Percentiles rank a stretch among this genome's conserved stretches.
Evolutionary conservation across 1,140 invertebrate species (phyloP).

Genomic region (Sitobion miscanthi): DNA sequence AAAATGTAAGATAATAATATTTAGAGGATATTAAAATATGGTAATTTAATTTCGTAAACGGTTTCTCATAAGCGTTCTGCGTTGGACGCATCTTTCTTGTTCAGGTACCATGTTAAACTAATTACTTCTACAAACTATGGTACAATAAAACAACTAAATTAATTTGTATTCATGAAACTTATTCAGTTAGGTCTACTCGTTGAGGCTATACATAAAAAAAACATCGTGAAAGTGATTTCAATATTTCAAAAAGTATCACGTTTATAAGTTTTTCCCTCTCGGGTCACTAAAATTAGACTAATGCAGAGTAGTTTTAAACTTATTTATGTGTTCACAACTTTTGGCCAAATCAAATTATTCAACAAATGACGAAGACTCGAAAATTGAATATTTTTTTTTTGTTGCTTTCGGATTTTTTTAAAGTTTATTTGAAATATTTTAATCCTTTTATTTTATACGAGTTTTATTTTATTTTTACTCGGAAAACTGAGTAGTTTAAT

Average conservation of each 20-base stretch:
- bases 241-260: slow-evolving; percentile 16
- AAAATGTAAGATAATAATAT: neutral
- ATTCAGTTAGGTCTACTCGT: neutral
- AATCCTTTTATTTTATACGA: neutral
- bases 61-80: neutral
- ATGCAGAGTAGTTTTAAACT: slow-evolving; percentile 9
- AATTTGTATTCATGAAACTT: slow-evolving; percentile 6
- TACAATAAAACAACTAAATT: neutral
- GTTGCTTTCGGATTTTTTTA: too few relatives aligned
- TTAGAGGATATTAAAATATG: neutral
- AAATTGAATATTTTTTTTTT: neutral
- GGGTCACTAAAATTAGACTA: neutral
- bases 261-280: neutral
- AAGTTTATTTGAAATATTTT: neutral
- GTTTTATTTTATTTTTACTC: neutral
- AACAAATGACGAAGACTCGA: neutral
- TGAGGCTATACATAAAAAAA: neutral
- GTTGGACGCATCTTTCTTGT: neutral
- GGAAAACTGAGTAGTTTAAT: neutral
- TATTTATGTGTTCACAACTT: slow-evolving; percentile 2
- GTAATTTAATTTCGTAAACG: slow-evolving; percentile 10
- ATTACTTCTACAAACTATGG: neutral
- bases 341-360: slow-evolving; percentile 3
- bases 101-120: slow-evolving; percentile 15
- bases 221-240: slow-evolving; percentile 1